Evolutionary conservation across 2,888 invertebrate species (phyloP).

Genomic region (Cataglyphis albicans): DNA sequence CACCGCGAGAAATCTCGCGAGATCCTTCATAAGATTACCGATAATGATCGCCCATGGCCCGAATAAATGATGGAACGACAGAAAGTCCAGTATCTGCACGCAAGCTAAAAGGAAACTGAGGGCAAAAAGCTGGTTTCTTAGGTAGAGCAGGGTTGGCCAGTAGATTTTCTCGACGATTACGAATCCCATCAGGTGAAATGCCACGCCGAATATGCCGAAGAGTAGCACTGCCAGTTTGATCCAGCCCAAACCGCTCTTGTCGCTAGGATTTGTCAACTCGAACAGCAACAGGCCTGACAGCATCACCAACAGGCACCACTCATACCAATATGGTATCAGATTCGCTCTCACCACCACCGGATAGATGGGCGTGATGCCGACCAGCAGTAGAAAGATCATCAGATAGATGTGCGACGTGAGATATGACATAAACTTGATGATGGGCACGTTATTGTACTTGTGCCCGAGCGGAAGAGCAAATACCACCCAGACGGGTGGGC

Average conservation of each 20-base stretch:
- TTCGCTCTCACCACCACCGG: slow-evolving; percentile 92
- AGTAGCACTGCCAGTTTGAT: slow-evolving; percentile 95
- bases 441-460: slow-evolving; percentile 98
- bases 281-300: slow-evolving; percentile 97
- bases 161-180: slow-evolving; percentile 89
- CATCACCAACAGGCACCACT: slow-evolving; percentile 98
- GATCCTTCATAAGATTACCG: slow-evolving; percentile 96
- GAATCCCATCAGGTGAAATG: slow-evolving; percentile 94
- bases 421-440: slow-evolving; percentile 99
- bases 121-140: slow-evolving; percentile 98
- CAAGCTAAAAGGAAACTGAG: slow-evolving; percentile 97
- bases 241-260: slow-evolving; percentile 98
- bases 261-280: slow-evolving; percentile 98
- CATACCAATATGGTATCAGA: slow-evolving; percentile 97
- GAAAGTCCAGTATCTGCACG: slow-evolving; percentile 98
- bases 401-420: slow-evolving; percentile 99
- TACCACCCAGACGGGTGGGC: slow-evolving; percentile 98
- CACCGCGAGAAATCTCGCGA: slow-evolving; percentile 98
- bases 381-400: slow-evolving; percentile 96
- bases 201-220: slow-evolving; percentile 96
- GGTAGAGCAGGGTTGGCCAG: slow-evolving; percentile 96
- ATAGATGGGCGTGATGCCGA: slow-evolving; percentile 95
- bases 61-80: slow-evolving; percentile 99
- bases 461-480: slow-evolving; percentile 98
- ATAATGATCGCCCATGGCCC: slow-evolving; percentile 99